These are phyloP conservation scores for Barypeithes pellucidus DNA, from an alignment of 2,888 invertebrate genomes.

Conservation along the genomic window DNA sequence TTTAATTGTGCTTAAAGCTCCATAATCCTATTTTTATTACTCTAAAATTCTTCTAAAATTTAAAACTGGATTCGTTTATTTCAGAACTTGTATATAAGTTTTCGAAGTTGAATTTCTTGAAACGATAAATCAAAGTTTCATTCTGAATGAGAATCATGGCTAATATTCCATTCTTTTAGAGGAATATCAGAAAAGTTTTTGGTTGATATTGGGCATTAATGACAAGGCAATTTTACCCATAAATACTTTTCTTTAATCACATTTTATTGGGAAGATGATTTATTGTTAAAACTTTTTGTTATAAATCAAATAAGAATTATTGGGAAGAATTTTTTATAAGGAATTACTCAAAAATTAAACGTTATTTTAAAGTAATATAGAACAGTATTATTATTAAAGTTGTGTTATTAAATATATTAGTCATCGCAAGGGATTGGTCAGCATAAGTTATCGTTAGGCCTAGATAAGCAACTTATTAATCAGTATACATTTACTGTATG, in stretches of 20 bases:
- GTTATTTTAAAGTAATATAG: neutral
- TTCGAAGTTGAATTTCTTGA: neutral
- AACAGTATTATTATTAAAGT: too few relatives aligned
- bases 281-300: neutral
- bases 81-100: neutral
- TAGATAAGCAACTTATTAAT: too few relatives aligned
- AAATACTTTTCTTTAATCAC: conserved; percentile 25
- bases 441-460: too few relatives aligned
- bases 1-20: too few relatives aligned
- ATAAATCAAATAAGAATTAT: conserved; percentile 5
- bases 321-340: neutral
- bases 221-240: conserved; percentile 25
- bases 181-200: conserved; percentile 30
- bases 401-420: too few relatives aligned
- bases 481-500: too few relatives aligned
- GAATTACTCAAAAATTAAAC: neutral
- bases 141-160: neutral
- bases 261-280: conserved; percentile 21
- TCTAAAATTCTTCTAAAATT: too few relatives aligned
- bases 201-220: conserved; percentile 27
- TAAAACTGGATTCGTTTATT: too few relatives aligned
- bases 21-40: too few relatives aligned
- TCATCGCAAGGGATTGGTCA: too few relatives aligned
- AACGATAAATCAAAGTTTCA: conserved; percentile 8
- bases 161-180: conserved; percentile 25